Conservation (phyloP, 2,888 invertebrate species). For the Lepidochitona cinerea region DNA sequence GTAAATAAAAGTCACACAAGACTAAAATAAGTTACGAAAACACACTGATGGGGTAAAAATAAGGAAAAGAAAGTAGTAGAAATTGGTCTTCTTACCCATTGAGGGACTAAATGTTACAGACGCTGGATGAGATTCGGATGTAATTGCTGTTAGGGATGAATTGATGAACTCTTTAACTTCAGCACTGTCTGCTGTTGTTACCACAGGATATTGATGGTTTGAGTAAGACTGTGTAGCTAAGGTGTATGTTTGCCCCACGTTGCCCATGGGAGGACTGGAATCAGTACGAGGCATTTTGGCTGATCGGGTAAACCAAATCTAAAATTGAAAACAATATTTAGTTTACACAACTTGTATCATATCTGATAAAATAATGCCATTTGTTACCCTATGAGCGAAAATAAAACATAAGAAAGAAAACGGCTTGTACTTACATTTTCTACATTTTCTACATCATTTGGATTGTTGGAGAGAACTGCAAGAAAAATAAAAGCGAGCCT, state of each 20-base stretch:
- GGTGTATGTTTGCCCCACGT: neutral
- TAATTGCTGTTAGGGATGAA: neutral
- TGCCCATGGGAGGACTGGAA: conserved; percentile 10
- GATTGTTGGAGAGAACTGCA: too few species aligned
- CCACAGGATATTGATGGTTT: neutral
- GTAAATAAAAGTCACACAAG: too few species aligned
- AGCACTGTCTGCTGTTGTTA: neutral
- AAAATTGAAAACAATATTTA: neutral
- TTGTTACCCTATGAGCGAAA: too few species aligned
- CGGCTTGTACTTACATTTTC: too few species aligned
- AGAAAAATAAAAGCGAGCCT: too few species aligned
- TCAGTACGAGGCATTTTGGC: conserved; percentile 22
- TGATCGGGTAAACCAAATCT: conserved; percentile 15
- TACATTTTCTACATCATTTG: too few species aligned
- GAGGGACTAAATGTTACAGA: neutral
- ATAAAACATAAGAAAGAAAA: too few species aligned
- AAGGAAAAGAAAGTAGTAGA: too few species aligned
- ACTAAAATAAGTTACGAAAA: too few species aligned
- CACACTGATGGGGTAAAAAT: too few species aligned
- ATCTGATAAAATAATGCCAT: too few species aligned
- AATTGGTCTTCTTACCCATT: neutral
- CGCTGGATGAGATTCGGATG: neutral
- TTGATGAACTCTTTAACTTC: neutral
- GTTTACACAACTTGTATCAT: too few species aligned
- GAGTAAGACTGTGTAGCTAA: neutral